phyloP scores from a whole-genome alignment of 2,797 vertebrate species.

The Notolepis coatsorum region DNA sequence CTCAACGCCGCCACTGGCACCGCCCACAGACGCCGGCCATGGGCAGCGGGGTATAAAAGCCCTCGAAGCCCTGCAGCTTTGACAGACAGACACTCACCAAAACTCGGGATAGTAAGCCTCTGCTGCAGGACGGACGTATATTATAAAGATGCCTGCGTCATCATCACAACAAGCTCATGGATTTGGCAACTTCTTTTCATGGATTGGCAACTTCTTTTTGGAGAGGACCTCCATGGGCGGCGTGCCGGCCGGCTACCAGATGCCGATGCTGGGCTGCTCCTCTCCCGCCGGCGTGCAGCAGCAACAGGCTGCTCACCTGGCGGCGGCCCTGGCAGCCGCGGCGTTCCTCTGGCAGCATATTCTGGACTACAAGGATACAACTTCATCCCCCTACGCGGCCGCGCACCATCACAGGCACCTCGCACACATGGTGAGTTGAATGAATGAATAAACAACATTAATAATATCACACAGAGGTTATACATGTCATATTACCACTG shows the following conservation, averaged over 20 bases:
- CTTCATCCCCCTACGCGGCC: constrained; percentile 81
- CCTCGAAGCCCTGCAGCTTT: constrained; percentile 32
- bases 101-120: too few relatives aligned
- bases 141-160: constrained; percentile 84
- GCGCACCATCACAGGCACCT: constrained; percentile 81
- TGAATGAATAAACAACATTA: not conserved
- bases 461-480: too few relatives aligned
- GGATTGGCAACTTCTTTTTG: constrained; percentile 81
- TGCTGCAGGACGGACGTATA: constrained; percentile 43
- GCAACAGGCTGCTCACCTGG: constrained; percentile 73
- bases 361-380: constrained; percentile 84
- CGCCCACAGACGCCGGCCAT: constrained; percentile 24
- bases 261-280: constrained; percentile 75
- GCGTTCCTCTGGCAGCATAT: constrained; percentile 74
- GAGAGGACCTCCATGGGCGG: constrained; percentile 78
- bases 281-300: constrained; percentile 66
- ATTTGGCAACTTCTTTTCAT: constrained; percentile 79
- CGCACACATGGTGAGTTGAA: constrained; percentile 78
- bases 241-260: constrained; percentile 79
- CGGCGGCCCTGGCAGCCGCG: constrained; percentile 75
- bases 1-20: constrained; percentile 57
- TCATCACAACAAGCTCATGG: too few relatives aligned
- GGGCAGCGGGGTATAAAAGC: constrained; percentile 54
- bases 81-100: constrained; percentile 1
- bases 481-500: not conserved